Evolutionary conservation across 2,888 invertebrate genomes (phyloP).

Genomic region (Rhagophthalmus giganteus): DNA sequence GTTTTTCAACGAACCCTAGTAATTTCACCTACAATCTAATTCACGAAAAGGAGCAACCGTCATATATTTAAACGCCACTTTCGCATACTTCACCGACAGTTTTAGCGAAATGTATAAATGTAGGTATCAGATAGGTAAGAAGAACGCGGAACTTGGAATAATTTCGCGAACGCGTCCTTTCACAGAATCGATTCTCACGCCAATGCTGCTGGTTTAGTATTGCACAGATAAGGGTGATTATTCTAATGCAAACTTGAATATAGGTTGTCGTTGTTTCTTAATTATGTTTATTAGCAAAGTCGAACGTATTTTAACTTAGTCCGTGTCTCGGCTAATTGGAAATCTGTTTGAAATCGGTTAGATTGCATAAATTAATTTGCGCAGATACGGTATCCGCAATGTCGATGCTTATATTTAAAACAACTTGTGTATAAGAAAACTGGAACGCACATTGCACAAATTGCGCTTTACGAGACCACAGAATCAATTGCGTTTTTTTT

Average conservation of each 20-base stretch:
- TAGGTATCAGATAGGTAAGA: conserved; percentile 13
- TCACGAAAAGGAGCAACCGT: not conserved
- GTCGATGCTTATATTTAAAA: too few relatives aligned
- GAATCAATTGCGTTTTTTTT: too few relatives aligned
- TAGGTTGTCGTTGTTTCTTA: conserved; percentile 23
- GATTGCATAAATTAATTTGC: conserved; percentile 28
- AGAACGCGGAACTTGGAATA: conserved; percentile 22
- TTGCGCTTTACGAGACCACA: conserved; percentile 5
- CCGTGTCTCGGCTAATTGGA: conserved; percentile 24
- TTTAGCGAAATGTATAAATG: conserved; percentile 5
- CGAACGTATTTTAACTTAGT: conserved; percentile 16
- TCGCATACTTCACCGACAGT: conserved; percentile 9
- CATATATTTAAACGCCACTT: conserved; percentile 6
- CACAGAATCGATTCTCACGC: conserved; percentile 25
- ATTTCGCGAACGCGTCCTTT: conserved; percentile 22
- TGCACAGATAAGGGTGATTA: conserved; percentile 22
- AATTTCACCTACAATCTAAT: conserved; percentile 3
- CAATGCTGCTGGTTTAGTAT: conserved; percentile 9
- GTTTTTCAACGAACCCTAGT: not conserved
- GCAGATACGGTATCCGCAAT: conserved; percentile 4
- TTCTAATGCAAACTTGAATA: conserved; percentile 6
- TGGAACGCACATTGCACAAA: conserved; percentile 20
- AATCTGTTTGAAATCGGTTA: conserved; percentile 18
- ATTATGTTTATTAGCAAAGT: conserved; percentile 21
- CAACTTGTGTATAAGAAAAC: too few relatives aligned